Evolutionary conservation across 2,888 invertebrate genomes (phyloP).

Genomic region (Ormyrus pomaceus): DNA sequence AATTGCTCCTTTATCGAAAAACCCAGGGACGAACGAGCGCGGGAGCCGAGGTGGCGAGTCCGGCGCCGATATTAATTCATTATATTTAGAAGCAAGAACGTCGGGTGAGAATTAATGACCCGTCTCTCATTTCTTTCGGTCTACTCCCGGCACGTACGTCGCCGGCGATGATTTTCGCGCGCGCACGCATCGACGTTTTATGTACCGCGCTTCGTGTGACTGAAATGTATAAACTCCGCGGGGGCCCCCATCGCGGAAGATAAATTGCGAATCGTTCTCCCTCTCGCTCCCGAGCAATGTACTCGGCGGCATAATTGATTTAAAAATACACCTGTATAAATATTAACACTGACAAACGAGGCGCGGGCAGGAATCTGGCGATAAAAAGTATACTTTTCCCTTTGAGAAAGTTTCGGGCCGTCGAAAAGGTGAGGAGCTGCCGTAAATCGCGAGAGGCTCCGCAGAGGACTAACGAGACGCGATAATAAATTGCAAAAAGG

Average conservation of each 20-base stretch:
- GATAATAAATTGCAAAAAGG: slow-evolving; percentile 18
- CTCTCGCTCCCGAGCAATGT: no score
- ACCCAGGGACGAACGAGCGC: no score
- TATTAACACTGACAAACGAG: no score
- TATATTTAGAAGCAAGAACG: slow-evolving; percentile 2
- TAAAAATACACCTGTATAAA: no score
- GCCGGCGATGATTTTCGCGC: slow-evolving; percentile 7
- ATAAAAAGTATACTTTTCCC: no score
- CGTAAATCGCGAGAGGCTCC: not conserved
- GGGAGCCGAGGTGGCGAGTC: slow-evolving; percentile 5
- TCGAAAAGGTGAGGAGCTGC: not conserved
- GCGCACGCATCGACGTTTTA: slow-evolving; percentile 22
- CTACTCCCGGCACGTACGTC: not conserved
- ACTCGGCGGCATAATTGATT: no score
- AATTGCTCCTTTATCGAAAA: not conserved
- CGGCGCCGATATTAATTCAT: not conserved
- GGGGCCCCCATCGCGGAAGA: no score
- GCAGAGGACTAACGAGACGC: slow-evolving; percentile 20
- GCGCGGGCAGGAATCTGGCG: no score
- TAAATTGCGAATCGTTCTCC: no score
- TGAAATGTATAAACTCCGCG: not conserved
- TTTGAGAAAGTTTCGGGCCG: no score
- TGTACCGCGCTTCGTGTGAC: slow-evolving; percentile 22
- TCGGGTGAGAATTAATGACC: slow-evolving; percentile 2
- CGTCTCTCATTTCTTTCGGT: not conserved